These are phyloP conservation scores for Saturnia japonica DNA, from an alignment of 2,888 invertebrate genomes.

Conservation along the genomic window DNA sequence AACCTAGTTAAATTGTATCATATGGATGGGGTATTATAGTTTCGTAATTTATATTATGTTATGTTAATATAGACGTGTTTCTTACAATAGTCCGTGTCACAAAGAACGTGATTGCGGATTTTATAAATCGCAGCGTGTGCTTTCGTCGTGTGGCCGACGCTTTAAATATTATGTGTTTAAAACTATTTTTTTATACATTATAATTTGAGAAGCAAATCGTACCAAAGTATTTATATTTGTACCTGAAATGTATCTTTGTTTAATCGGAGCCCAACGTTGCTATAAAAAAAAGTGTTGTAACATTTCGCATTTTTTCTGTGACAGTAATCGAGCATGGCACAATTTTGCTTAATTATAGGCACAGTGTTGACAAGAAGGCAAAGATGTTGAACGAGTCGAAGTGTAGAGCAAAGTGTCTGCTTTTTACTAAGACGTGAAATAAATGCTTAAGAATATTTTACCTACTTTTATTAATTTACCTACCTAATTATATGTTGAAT, in stretches of 20 bases:
- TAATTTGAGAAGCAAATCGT: slow-evolving; percentile 29
- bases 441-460: slow-evolving; percentile 1
- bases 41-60: too few relatives aligned
- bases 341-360: slow-evolving; percentile 11
- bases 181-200: too few relatives aligned
- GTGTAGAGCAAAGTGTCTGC: background rate
- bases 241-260: slow-evolving; percentile 46
- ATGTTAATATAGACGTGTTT: too few relatives aligned
- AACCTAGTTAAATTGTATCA: too few relatives aligned
- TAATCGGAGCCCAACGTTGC: slow-evolving; percentile 3
- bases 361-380: too few relatives aligned
- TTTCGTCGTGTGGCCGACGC: background rate
- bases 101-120: background rate
- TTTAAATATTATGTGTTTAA: background rate
- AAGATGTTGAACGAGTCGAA: too few relatives aligned
- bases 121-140: background rate
- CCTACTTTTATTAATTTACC: background rate
- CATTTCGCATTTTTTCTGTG: slow-evolving; percentile 4
- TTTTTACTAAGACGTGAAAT: slow-evolving; percentile 8
- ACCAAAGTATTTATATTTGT: slow-evolving; percentile 59
- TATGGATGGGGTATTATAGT: too few relatives aligned
- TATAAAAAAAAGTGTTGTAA: background rate
- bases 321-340: slow-evolving; percentile 1
- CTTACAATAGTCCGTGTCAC: background rate
- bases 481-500: background rate